These are phyloP conservation scores for Anthopleura xanthogrammica DNA, from an alignment of 92 coral and sea anemone species.

Conservation along the genomic window DNA sequence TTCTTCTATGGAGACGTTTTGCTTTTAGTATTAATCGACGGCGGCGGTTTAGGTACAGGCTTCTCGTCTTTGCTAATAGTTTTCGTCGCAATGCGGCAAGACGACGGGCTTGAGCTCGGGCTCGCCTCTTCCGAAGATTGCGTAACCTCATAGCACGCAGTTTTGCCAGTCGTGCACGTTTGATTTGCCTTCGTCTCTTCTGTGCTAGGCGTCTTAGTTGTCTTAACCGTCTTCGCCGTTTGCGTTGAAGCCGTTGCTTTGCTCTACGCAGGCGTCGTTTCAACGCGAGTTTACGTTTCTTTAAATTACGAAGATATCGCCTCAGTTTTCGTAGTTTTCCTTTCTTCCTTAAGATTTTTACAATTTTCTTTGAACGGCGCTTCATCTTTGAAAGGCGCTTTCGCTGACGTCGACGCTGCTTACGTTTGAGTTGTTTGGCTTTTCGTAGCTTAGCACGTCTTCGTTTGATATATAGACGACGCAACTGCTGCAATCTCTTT, in stretches of 20 bases:
- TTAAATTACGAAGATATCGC: background rate
- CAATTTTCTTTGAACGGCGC: background rate
- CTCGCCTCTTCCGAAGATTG: constrained; percentile 7
- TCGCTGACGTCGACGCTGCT: background rate
- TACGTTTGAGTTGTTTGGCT: constrained; percentile 1
- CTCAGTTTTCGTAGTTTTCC: background rate
- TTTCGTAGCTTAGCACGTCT: constrained; percentile 7
- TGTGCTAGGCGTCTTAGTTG: constrained; percentile 11
- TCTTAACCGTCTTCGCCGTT: background rate
- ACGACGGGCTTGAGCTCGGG: constrained; percentile 13
- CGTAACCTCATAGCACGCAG: constrained; percentile 20
- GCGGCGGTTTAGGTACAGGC: background rate
- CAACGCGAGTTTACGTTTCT: background rate
- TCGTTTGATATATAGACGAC: background rate
- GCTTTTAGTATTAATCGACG: background rate
- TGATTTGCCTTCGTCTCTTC: constrained; percentile 5
- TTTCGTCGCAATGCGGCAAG: constrained; percentile 9
- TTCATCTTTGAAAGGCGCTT: constrained; percentile 5
- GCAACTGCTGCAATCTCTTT: background rate
- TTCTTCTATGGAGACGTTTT: constrained; percentile 16
- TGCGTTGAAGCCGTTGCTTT: constrained; percentile 5
- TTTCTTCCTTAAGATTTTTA: background rate
- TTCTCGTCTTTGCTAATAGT: background rate
- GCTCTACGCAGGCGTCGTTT: constrained; percentile 12
- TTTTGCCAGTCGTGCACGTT: constrained; percentile 15